Percentiles rank a stretch among this genome's conserved stretches.
These are phyloP conservation scores for Plotosus lineatus DNA, from an alignment of 2,113 vertebrate genomes.

Conservation along the genomic window DNA sequence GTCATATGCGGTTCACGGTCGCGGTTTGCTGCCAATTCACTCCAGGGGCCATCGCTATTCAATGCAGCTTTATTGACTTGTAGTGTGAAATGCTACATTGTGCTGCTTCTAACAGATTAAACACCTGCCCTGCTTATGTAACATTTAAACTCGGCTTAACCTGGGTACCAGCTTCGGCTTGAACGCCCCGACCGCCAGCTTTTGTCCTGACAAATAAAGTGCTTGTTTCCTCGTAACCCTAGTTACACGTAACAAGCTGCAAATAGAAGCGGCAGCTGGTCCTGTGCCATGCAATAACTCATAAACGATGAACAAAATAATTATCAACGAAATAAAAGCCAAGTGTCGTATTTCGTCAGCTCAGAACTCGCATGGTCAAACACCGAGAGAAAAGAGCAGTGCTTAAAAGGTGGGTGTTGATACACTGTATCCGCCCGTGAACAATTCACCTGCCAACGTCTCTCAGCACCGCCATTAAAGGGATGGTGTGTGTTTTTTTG, in stretches of 20 bases:
- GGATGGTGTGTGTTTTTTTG: conserved; percentile 45
- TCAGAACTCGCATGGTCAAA: conserved; percentile 65
- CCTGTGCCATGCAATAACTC: conserved; percentile 63
- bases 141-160: conserved; percentile 42
- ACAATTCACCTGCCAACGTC: conserved; percentile 87
- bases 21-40: conserved; percentile 8
- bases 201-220: conserved; percentile 59
- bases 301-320: conserved; percentile 57
- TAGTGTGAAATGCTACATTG: conserved; percentile 12
- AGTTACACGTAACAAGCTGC: conserved; percentile 65
- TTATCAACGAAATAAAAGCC: conserved; percentile 52
- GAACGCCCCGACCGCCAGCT: conserved; percentile 48
- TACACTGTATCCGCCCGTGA: conserved; percentile 72
- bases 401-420: conserved; percentile 65
- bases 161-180: conserved; percentile 52
- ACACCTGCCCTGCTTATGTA: conserved; percentile 64
- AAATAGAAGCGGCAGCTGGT: conserved; percentile 72
- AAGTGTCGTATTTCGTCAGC: conserved; percentile 62
- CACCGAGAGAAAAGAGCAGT: conserved; percentile 25
- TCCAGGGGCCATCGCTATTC: neutral
- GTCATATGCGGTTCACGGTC: neutral
- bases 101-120: conserved; percentile 20
- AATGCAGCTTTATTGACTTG: neutral
- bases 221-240: conserved; percentile 63
- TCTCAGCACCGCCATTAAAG: conserved; percentile 71